Conservation (phyloP, 2,888 invertebrate genomes). For the Pyrochroa serraticornis region DNA sequence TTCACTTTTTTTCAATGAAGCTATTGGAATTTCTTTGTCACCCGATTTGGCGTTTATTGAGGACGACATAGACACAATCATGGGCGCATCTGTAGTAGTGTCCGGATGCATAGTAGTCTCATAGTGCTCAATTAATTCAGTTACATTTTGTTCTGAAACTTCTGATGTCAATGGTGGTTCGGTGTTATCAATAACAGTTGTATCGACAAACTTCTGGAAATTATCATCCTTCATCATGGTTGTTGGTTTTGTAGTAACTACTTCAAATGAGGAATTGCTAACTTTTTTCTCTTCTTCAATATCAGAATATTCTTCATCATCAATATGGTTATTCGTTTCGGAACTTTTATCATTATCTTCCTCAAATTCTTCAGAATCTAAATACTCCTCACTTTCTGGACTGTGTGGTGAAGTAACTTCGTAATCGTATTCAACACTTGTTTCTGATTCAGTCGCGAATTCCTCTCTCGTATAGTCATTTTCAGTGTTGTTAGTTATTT, state of each 20-base stretch:
- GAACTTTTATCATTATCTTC: conserved; percentile 31
- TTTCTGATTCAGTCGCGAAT: not conserved
- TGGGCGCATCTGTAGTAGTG: conserved; percentile 28
- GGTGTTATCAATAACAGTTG: conserved; percentile 63
- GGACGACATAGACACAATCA: conserved; percentile 31
- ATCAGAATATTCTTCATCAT: conserved; percentile 15
- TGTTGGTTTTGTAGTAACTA: conserved; percentile 64
- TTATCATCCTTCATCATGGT: conserved; percentile 64
- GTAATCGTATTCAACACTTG: conserved; percentile 32
- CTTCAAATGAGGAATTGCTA: conserved; percentile 57
- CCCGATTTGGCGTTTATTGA: too few relatives aligned
- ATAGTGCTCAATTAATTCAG: not conserved
- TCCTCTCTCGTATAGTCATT: not conserved
- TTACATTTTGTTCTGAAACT: not conserved
- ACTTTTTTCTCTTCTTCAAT: conserved; percentile 13
- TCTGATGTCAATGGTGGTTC: conserved; percentile 13
- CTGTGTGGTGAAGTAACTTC: conserved; percentile 27
- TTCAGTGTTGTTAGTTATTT: conserved; percentile 18
- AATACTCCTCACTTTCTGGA: conserved; percentile 13
- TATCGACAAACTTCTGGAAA: conserved; percentile 66
- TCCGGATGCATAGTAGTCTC: not conserved
- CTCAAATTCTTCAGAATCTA: conserved; percentile 47
- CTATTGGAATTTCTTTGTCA: not conserved
- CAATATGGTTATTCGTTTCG: conserved; percentile 11
- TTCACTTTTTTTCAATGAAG: conserved; percentile 3